phyloP scores from a whole-genome alignment of 2,888 invertebrate species.

The Cerceris ruficornis region DNA sequence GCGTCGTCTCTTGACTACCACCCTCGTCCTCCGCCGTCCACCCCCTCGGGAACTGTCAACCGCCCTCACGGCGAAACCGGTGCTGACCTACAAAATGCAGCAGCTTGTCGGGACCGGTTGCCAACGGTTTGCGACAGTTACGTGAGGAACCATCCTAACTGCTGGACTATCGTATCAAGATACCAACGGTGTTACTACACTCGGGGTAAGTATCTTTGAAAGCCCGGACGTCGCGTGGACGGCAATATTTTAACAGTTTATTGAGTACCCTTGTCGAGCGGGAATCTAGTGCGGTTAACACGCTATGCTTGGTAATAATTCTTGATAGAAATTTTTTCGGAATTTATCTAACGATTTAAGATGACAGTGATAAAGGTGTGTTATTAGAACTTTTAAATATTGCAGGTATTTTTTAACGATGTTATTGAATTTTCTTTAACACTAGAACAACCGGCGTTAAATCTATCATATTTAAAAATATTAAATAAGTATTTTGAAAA shows the following conservation, averaged over 20 bases:
- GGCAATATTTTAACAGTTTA: constrained; percentile 4
- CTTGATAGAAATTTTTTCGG: neutral
- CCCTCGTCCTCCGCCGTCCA: constrained; percentile 52
- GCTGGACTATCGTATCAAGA: constrained; percentile 62
- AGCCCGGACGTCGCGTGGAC: constrained; percentile 11
- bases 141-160: constrained; percentile 64
- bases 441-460: no score
- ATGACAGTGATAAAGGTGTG: no score
- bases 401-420: no score
- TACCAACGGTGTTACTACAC: constrained; percentile 39
- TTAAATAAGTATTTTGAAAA: no score
- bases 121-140: constrained; percentile 68
- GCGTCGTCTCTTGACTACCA: constrained; percentile 65
- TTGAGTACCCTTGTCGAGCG: no score
- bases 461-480: no score
- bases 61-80: constrained; percentile 57
- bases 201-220: constrained; percentile 33
- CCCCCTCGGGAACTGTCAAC: constrained; percentile 63
- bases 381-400: no score
- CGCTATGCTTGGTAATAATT: neutral
- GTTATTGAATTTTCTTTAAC: no score
- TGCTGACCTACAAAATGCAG: constrained; percentile 70
- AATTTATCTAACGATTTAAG: neutral
- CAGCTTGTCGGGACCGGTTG: constrained; percentile 68
- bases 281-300: neutral